Base-by-base conservation (phyloP, 1,140 invertebrate genomes). In the Ceratina japonica region DNA sequence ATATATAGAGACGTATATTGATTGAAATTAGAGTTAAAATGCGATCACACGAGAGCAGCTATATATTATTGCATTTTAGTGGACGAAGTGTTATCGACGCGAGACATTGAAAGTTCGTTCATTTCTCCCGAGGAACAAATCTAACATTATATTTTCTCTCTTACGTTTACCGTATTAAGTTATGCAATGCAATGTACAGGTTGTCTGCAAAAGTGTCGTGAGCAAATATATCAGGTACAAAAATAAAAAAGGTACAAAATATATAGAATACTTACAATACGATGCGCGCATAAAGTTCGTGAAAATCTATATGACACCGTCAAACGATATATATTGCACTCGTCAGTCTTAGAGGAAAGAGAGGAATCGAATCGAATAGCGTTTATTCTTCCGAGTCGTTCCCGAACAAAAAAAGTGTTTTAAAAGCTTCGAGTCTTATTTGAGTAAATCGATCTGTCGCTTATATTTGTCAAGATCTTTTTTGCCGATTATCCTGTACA, bases 401-500 rank as follows among this genome's bases (percentile, higher is more conserved):
- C 54, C 64, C 18, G 8, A 63, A 63, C 37, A 10, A 20, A 15
- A 44, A n/a, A 18, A 51, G 12, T 58, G 18, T 49, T 62, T 27
- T 8, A 68, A 10, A 31, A 7, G 27, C 24, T 31, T 18, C 18
- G 61, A 31, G 58, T 61, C n/a, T 63, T 18, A 4, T 74, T 66
- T 13, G 12, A 8, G 8, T 52, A 37, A 70, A 76, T 59, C 56
- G 22, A 59, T 80, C 27, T 58, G 24, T 51, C 8, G 69, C 65
- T 24, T 56, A 85, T 81, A 86, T 86, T 87, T 86, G 80, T 88
- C 82, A 86, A 59, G 70, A 68, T 66, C 80, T 87, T 86, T 84
- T 86, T 88, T 87, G 87, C 86, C 80, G 87, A 86, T 79, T 74
- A 87, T 86, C 84, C 75, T 86, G 84, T 86, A 87, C 84, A 79